These are phyloP conservation scores for Coccyzus lansbergi DNA, from an alignment of 2,797 vertebrate species.

Conservation along the genomic window DNA sequence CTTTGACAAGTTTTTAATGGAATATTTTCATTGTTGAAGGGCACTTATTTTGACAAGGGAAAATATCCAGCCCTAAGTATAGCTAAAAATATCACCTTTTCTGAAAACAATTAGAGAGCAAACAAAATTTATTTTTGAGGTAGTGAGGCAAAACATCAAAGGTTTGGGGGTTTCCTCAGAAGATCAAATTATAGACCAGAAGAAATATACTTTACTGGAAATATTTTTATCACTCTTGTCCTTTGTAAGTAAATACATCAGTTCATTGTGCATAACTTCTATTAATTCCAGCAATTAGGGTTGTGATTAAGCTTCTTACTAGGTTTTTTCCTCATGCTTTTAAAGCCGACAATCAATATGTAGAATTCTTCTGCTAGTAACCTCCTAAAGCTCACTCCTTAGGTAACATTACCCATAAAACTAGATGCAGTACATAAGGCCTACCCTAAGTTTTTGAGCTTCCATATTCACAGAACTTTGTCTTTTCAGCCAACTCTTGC, in stretches of 20 bases:
- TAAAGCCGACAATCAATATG: not conserved
- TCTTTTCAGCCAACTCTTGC: not conserved
- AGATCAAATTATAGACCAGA: not conserved
- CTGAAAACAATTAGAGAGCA: not conserved
- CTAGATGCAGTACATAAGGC: not conserved
- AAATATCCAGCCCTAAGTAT: not conserved
- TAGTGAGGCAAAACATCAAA: not conserved
- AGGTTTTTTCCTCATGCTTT: not conserved
- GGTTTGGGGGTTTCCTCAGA: rapidly evolving
- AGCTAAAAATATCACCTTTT: not conserved
- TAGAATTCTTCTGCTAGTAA: not conserved
- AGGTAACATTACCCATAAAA: not conserved
- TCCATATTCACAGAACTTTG: not conserved
- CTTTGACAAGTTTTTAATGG: not conserved
- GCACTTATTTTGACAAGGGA: not conserved
- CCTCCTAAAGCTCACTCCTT: not conserved
- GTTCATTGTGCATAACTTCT: not conserved
- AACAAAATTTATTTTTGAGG: not conserved
- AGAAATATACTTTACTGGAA: not conserved
- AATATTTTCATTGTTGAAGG: not conserved
- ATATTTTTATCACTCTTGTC: not conserved
- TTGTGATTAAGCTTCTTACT: not conserved
- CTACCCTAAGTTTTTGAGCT: not conserved
- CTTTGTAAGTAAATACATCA: not conserved
- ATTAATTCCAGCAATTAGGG: not conserved